Evolutionary conservation across 2,797 vertebrate genomes (phyloP).

Genomic region (Premnoplex brunnescens): DNA sequence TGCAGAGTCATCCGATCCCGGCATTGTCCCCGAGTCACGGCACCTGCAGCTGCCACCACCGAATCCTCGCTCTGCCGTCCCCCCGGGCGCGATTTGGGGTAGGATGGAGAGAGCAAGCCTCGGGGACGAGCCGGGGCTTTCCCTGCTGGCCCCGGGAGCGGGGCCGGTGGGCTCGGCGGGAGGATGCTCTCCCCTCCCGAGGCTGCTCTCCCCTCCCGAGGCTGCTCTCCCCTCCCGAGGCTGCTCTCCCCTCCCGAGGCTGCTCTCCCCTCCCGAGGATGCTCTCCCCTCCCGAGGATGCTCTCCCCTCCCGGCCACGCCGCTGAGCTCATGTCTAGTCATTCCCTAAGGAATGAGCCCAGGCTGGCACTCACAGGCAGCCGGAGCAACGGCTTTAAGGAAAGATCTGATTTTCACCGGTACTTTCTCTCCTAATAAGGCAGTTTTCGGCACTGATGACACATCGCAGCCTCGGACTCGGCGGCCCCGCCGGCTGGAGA

Average conservation of each 20-base stretch:
- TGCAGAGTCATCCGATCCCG: slow-evolving; percentile 42
- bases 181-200: background rate
- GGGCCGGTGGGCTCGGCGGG: background rate
- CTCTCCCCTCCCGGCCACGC: background rate
- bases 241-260: background rate
- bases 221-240: no score
- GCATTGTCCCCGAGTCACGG: background rate
- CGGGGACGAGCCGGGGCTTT: background rate
- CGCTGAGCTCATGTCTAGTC: slow-evolving; percentile 55
- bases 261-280: background rate
- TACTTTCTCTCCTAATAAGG: slow-evolving; percentile 66
- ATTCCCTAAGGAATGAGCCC: background rate
- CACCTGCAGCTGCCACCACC: background rate
- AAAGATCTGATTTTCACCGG: slow-evolving; percentile 55
- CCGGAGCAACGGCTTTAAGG: slow-evolving; percentile 9
- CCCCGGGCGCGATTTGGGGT: background rate
- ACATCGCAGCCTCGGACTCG: slow-evolving; percentile 12
- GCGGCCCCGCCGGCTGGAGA: background rate
- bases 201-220: background rate
- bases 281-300: background rate
- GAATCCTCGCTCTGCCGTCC: fast-evolving
- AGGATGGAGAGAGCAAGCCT: background rate
- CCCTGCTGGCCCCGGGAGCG: background rate
- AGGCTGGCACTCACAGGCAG: slow-evolving; percentile 26
- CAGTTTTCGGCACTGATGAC: slow-evolving; percentile 39